Base-by-base conservation (phyloP, 1,140 invertebrate genomes). In the Papilio helenus region DNA sequence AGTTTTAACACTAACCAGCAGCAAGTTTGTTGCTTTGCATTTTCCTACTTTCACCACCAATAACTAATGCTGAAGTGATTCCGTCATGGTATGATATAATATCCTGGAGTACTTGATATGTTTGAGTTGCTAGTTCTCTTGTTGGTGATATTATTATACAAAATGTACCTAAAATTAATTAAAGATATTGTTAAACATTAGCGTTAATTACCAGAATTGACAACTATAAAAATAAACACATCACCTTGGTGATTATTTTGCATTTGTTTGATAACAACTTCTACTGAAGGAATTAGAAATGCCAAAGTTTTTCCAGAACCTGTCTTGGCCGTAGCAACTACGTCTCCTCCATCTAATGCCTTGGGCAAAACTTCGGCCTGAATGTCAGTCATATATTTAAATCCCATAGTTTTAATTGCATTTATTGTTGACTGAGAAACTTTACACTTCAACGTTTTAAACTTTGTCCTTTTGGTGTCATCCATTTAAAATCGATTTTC, bases 291-390 rank as follows among this genome's bases (percentile, higher is more conserved):
- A 84, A 99, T 97, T 16, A 99, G 88, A 95, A 99, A 99, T 8
- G 98, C 98, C 76, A 94, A 83, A 42, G 93, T 94, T 87, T 94
- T 94, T 23, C 93, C 92, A 55, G 79, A 99, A 18, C 99, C 99
- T 80, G 99, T 99, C 95, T 99, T 98, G 10, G 99, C 98, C 76
- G 98, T 98, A 65, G 97, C 99, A n/a, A 99, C 95, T 85, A 99
- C 96, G 95, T 99, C 98, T 82, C 95, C 92, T n/a, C 97, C 98
- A 86, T 96, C 94, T 42, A 99, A 93, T 71, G 97, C 97, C 68
- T 97, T 95, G 5, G 96, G 96, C 73, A 99, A 96, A 71, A 97
- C 96, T 93, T 98, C 96, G 81, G 95, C 95, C 91, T 99, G 98
- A 90, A 99, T 98, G 86, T 98, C 97, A 14, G 98, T 99, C 86